phyloP scores from a whole-genome alignment of 2,113 vertebrate genomes.

The Argyrosomus japonicus region DNA sequence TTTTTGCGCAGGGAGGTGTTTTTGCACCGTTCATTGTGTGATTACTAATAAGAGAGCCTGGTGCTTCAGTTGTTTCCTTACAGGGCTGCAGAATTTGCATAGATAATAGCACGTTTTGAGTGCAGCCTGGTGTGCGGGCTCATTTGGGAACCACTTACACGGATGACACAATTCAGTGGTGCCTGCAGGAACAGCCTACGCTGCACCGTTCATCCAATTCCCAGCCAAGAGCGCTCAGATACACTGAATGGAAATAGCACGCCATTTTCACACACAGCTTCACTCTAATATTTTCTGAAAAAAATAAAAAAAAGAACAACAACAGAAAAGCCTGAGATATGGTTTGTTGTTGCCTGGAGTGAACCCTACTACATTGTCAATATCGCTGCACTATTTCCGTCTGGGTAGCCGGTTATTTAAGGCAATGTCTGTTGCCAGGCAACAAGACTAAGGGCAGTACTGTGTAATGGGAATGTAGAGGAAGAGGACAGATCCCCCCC shows the following conservation, averaged over 20 bases:
- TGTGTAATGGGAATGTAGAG: slow-evolving; percentile 76
- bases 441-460: slow-evolving; percentile 82
- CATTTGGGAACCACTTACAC: slow-evolving; percentile 70
- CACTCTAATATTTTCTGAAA: slow-evolving; percentile 28
- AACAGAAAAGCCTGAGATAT: slow-evolving; percentile 46
- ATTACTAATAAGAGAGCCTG: slow-evolving; percentile 43
- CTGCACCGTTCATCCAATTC: slow-evolving; percentile 20
- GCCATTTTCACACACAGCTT: slow-evolving; percentile 58
- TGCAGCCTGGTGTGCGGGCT: slow-evolving; percentile 69
- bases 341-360: slow-evolving; percentile 77
- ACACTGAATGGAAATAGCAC: slow-evolving; percentile 30
- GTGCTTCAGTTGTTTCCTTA: slow-evolving; percentile 29
- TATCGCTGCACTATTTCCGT: slow-evolving; percentile 79
- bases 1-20: slow-evolving; percentile 20
- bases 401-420: slow-evolving; percentile 83
- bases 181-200: slow-evolving; percentile 60
- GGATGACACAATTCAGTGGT: slow-evolving; percentile 67
- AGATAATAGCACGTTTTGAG: slow-evolving; percentile 69
- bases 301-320: neutral
- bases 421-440: slow-evolving; percentile 86
- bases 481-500: slow-evolving; percentile 74
- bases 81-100: slow-evolving; percentile 68
- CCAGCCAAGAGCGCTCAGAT: slow-evolving; percentile 9
- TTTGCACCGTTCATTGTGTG: slow-evolving; percentile 52
- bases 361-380: slow-evolving; percentile 76